Conservation (phyloP, 1,140 invertebrate genomes). For the Drosophila quadrilineata region DNA sequence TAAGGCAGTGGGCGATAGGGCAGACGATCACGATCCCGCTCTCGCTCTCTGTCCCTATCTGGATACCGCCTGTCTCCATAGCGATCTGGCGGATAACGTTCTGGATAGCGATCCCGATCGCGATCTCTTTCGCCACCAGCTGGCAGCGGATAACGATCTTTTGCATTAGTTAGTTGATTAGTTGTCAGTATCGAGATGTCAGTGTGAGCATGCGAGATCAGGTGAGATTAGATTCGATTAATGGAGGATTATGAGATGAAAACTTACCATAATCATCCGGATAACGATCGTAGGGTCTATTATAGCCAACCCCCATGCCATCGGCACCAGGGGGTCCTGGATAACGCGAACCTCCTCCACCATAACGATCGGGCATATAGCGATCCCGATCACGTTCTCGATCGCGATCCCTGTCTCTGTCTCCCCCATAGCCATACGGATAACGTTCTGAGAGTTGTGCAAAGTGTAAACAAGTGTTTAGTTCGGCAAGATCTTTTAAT, state of each 20-base stretch:
- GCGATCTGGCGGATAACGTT: constrained; percentile 69
- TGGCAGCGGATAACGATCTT: constrained; percentile 77
- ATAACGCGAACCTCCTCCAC: constrained; percentile 40
- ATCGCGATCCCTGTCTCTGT: constrained; percentile 49
- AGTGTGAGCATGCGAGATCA: constrained; percentile 6
- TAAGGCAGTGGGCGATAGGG: constrained; percentile 80
- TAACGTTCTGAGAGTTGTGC: too few relatives aligned
- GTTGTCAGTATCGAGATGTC: constrained; percentile 59
- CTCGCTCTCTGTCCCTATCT: constrained; percentile 73
- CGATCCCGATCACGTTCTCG: constrained; percentile 79
- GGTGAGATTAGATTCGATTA: constrained; percentile 43
- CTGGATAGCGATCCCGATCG: constrained; percentile 68
- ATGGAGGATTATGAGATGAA: background rate
- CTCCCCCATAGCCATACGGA: constrained; percentile 58
- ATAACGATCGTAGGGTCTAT: constrained; percentile 66
- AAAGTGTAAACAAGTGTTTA: too few relatives aligned
- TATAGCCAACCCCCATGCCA: constrained; percentile 48
- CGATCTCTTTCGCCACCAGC: constrained; percentile 80
- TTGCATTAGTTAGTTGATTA: constrained; percentile 59
- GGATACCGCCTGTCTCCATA: constrained; percentile 79
- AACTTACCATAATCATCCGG: constrained; percentile 67
- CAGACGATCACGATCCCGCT: constrained; percentile 72
- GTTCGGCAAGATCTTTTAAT: too few relatives aligned
- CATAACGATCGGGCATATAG: constrained; percentile 50
- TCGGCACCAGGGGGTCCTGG: constrained; percentile 50